Percentiles rank a stretch among this genome's conserved stretches.
Evolutionary conservation across 2,797 vertebrate genomes (phyloP).

Genomic region (Characodon lateralis): DNA sequence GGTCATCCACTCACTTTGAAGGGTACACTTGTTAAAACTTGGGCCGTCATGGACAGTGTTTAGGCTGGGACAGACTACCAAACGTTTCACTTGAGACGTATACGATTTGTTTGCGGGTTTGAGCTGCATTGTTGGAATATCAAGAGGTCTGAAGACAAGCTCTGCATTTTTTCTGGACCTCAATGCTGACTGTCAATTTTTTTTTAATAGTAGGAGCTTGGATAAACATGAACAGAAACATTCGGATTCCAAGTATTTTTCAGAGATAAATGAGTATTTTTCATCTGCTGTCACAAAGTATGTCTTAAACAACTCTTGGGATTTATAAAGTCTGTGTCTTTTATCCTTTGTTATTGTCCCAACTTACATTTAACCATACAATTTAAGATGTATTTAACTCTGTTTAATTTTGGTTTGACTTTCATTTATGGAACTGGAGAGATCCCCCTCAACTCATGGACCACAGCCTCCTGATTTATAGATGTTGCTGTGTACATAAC

Average conservation of each 20-base stretch:
- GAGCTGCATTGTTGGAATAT: conserved; percentile 43
- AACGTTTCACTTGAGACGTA: conserved; percentile 49
- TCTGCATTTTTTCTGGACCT: conserved; percentile 67
- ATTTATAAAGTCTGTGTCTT: background rate
- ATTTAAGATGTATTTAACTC: background rate
- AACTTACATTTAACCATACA: background rate
- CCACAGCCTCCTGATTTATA: background rate
- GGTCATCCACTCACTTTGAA: conserved; percentile 55
- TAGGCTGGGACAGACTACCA: conserved; percentile 61
- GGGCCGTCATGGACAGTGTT: conserved; percentile 57
- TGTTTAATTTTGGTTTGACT: background rate
- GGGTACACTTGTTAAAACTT: conserved; percentile 66
- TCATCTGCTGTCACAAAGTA: conserved; percentile 2
- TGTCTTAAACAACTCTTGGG: conserved; percentile 6
- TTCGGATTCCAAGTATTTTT: conserved; percentile 22
- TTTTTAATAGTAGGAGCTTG: conserved; percentile 49
- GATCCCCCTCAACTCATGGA: background rate
- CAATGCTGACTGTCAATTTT: conserved; percentile 65
- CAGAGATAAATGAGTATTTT: conserved; percentile 32
- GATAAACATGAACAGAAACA: conserved; percentile 53
- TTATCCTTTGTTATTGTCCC: no score
- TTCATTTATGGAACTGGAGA: background rate
- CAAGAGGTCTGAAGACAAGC: conserved; percentile 44
- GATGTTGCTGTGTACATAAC: background rate
- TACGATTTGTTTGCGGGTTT: conserved; percentile 44